Conservation (phyloP, 2,888 invertebrate species). For the Calliscelio sp. region DNA sequence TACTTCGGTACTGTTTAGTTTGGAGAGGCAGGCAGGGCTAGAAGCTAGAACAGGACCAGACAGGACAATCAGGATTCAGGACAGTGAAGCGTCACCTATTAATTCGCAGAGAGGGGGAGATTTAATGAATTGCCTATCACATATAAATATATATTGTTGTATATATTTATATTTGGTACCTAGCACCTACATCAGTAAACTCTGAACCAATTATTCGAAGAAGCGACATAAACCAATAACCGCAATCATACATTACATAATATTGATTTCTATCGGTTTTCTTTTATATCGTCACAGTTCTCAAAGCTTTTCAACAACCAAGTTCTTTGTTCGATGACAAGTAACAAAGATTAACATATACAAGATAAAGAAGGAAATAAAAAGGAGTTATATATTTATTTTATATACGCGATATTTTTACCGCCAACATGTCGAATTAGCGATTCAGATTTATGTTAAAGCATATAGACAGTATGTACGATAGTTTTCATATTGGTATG, state of each 20-base stretch:
- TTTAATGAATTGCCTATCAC: constrained; percentile 78
- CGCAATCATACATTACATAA: constrained; percentile 23
- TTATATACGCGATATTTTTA: constrained; percentile 45
- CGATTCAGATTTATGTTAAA: constrained; percentile 12
- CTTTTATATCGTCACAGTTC: constrained; percentile 28
- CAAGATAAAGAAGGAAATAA: background rate
- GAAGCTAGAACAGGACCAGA: constrained; percentile 82
- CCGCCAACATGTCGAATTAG: constrained; percentile 10
- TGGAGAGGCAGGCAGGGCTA: constrained; percentile 85
- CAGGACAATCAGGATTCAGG: constrained; percentile 84
- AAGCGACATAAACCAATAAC: constrained; percentile 39
- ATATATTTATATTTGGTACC: constrained; percentile 73
- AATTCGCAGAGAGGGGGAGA: constrained; percentile 83
- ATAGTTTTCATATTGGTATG: background rate
- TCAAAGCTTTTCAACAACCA: constrained; percentile 15
- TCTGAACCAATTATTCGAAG: constrained; percentile 74
- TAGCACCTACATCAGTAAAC: constrained; percentile 79
- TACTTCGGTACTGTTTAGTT: constrained; percentile 85
- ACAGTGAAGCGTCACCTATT: constrained; percentile 83
- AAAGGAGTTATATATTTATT: constrained; percentile 39
- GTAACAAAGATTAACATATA: background rate
- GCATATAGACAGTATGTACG: constrained; percentile 1
- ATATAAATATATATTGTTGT: constrained; percentile 51
- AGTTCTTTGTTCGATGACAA: constrained; percentile 14
- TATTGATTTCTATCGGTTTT: constrained; percentile 31